Evolutionary conservation across 2,113 vertebrate genomes (phyloP), one percentile per base, ranked within the genome.

Genomic region (human (Homo sapiens)): DNA sequence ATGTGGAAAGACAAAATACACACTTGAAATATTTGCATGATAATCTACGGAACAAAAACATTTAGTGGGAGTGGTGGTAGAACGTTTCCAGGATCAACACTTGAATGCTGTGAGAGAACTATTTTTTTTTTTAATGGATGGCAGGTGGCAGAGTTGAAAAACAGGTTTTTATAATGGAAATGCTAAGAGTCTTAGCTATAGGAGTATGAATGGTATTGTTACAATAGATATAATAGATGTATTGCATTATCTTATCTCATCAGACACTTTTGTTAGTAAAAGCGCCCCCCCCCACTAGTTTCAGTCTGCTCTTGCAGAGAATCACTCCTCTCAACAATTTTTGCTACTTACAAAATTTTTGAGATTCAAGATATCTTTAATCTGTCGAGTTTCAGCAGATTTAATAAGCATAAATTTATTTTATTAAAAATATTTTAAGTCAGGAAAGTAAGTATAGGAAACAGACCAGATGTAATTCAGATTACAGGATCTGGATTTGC

Each of bases 71-170:
- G 81, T 94, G 79, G 78, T 73, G 32, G 90, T 90, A 88, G 93
- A 89, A 89, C 94, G 55, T 97, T 97, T 97, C 78, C 78, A 97
- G 97, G 97, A 91, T 94, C 97, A 98, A 97, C 96, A 96, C 78
- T 97, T 92, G 90, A 94, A 81, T 79, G 23, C 93, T 89, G 0
- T 94, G 68, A 70, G 84, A 93, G 85, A 94, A 94, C 75, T 89
- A 10, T 55, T 96, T 94, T 91, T 89, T 90, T 96, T 96, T 94
- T 95, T 38, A 96, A 97, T 96, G 91, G 95, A 48, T 97, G 93
- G 92, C 97, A 98, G 98, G 96, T 98, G 89, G 70, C 14, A 43
- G 59, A 97, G 87, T 93, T 98, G 98, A 95, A 98, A 98, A 95
- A 89, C 72, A 89, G 97, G 84, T 97, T 97, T 97, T 98, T 98